These are phyloP conservation scores for Anisognathus igniventris DNA, from an alignment of 2,797 vertebrate species.

Conservation along the genomic window DNA sequence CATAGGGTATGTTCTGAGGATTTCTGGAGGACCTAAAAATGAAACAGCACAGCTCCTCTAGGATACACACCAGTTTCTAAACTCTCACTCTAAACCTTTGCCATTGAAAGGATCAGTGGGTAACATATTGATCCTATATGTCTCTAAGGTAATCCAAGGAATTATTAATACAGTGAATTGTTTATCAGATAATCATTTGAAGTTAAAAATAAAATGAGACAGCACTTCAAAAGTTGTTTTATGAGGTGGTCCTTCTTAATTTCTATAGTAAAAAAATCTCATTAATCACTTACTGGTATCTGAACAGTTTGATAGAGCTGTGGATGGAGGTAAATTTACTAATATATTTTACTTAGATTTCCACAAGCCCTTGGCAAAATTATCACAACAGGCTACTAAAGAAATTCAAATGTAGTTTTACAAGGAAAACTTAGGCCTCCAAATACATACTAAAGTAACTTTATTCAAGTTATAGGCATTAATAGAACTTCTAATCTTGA, in stretches of 20 bases:
- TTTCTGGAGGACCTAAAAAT: background rate
- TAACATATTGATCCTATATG: background rate
- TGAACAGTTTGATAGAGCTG: background rate
- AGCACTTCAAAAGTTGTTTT: background rate
- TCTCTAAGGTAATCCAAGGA: background rate
- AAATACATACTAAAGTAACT: background rate
- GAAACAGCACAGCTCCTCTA: background rate
- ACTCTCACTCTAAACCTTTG: background rate
- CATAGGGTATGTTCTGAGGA: background rate
- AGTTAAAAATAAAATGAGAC: background rate
- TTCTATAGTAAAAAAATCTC: background rate
- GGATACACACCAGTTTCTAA: background rate
- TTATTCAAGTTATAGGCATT: background rate
- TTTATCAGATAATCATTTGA: background rate
- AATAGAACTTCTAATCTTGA: constrained; percentile 9
- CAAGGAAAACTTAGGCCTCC: background rate
- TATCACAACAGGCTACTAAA: background rate
- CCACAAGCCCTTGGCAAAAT: background rate
- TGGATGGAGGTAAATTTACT: background rate
- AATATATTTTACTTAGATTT: background rate
- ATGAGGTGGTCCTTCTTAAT: background rate
- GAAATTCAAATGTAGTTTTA: background rate
- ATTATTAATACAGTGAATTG: background rate
- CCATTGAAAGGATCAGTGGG: background rate
- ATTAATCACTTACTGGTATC: background rate